Conservation (phyloP, 2,888 invertebrate species). For the Adela reaumurella region DNA sequence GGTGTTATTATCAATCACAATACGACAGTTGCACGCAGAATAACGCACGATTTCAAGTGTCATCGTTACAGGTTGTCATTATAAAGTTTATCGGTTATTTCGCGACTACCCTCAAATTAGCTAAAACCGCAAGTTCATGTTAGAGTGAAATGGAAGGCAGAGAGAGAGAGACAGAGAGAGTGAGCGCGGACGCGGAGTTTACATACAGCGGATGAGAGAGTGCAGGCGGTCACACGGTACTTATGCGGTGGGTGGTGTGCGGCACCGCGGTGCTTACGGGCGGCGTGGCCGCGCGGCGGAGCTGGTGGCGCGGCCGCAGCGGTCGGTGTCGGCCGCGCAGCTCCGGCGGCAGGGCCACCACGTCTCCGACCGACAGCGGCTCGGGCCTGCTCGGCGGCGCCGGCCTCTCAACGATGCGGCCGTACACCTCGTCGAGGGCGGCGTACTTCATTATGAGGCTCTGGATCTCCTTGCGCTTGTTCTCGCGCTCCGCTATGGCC, state of each 20-base stretch:
- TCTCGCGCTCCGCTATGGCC: conserved; percentile 67
- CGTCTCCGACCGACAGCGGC: conserved; percentile 37
- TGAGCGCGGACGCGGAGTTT: conserved; percentile 9
- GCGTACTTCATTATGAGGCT: conserved; percentile 80
- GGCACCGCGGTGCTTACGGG: conserved; percentile 42
- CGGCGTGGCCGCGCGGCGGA: conserved; percentile 53
- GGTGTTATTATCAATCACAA: no score
- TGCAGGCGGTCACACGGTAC: conserved; percentile 4
- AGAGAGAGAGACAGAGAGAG: conserved; percentile 3
- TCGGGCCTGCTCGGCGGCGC: conserved; percentile 19
- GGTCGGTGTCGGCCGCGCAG: conserved; percentile 40
- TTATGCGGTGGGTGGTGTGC: conserved; percentile 4
- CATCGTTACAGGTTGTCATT: no score
- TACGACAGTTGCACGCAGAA: no score
- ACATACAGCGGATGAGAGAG: no score
- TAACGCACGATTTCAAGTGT: no score
- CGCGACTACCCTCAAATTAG: no score
- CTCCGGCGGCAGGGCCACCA: conserved; percentile 42
- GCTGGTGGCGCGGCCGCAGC: conserved; percentile 43
- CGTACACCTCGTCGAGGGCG: conserved; percentile 70
- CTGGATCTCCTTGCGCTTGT: conserved; percentile 78
- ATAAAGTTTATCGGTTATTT: no score
- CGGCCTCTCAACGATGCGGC: conserved; percentile 36
- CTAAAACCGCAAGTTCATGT: no score
- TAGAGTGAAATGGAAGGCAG: no score